phyloP scores from a whole-genome alignment of 2,888 invertebrate genomes.

The Omphaloscelis lunosa region DNA sequence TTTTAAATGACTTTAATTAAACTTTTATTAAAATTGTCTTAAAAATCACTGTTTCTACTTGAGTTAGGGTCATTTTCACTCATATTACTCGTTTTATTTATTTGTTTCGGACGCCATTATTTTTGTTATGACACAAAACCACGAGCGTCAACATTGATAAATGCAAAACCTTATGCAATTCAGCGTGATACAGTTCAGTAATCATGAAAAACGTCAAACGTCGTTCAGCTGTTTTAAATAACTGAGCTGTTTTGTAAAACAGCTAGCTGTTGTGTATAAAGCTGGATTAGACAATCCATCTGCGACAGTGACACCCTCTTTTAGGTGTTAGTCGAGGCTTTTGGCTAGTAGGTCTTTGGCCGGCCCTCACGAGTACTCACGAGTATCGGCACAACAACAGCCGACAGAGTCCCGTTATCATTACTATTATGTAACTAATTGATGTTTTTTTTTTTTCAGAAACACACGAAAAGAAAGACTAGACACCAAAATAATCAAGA shows the following conservation, averaged over 20 bases:
- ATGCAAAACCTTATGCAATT: no score
- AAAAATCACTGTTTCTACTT: no score
- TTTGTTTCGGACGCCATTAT: background rate
- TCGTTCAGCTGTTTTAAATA: no score
- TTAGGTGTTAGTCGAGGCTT: background rate
- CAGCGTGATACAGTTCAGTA: no score
- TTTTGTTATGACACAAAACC: no score
- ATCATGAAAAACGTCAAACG: no score
- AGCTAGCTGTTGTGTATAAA: no score
- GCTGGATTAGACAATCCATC: no score
- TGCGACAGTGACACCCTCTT: background rate
- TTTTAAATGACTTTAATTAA: background rate
- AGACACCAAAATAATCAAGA: slow-evolving; percentile 50
- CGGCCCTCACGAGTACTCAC: background rate
- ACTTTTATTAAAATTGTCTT: no score
- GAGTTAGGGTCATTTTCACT: background rate
- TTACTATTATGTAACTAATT: background rate
- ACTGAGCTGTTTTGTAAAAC: no score
- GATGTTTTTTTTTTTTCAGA: slow-evolving; percentile 80
- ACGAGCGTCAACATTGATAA: no score
- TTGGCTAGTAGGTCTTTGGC: background rate
- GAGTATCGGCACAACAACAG: background rate
- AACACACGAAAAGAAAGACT: slow-evolving; percentile 89
- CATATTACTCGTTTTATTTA: background rate
- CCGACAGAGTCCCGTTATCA: background rate